A percentile compares a stretch with the other conserved stretches of the same genome.
Conservation (phyloP, 2,797 vertebrate genomes). For the Macropus fuliginosus region DNA sequence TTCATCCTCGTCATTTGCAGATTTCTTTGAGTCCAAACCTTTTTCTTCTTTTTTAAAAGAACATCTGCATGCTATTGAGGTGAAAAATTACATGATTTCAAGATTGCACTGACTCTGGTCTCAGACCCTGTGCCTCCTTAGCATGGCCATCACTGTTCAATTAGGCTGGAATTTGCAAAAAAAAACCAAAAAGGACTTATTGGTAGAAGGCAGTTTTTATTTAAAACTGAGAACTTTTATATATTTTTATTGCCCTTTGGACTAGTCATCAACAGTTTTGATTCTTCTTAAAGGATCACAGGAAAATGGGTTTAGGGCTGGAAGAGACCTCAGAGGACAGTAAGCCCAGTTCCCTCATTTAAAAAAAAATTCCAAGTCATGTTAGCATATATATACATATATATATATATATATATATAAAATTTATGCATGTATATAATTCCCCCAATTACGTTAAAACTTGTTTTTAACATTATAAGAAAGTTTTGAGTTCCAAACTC, state of each 20-base stretch:
- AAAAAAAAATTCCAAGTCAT: not conserved
- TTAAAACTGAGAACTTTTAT: constrained; percentile 15
- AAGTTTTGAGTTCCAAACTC: not conserved
- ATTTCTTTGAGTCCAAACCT: constrained; percentile 70
- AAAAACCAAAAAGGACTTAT: not conserved
- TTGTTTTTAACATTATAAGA: not conserved
- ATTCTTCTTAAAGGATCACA: not conserved
- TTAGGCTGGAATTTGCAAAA: constrained; percentile 63
- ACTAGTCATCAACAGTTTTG: not conserved
- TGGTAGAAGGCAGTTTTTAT: constrained; percentile 1
- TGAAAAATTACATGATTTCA: constrained; percentile 85
- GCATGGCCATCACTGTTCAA: constrained; percentile 74
- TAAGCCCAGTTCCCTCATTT: not conserved
- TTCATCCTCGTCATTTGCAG: not conserved
- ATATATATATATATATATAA: not conserved
- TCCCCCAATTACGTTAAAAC: not conserved
- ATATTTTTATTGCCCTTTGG: not conserved
- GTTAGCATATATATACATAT: not conserved
- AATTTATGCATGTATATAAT: not conserved
- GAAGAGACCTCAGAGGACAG: not conserved
- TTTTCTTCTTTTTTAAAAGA: constrained; percentile 38
- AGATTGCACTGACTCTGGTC: constrained; percentile 73
- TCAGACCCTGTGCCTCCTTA: constrained; percentile 78
- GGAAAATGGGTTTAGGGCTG: not conserved
- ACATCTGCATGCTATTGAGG: constrained; percentile 83